Percentiles rank a stretch among this genome's conserved stretches.
phyloP scores from a whole-genome alignment of 2,797 vertebrate genomes.

The Adrianichthys oophorus region DNA sequence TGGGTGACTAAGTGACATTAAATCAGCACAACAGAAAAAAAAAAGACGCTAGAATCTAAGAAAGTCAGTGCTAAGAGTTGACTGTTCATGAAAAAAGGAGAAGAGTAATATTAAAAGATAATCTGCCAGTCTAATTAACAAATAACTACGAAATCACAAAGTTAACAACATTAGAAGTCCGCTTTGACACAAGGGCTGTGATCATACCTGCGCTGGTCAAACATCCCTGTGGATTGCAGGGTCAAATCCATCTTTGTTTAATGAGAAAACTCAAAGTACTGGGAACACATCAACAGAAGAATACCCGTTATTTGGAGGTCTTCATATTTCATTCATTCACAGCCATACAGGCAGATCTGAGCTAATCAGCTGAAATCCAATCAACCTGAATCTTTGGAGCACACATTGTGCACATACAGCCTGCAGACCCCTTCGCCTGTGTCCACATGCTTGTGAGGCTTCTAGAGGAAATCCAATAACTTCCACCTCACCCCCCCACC shows the following conservation, averaged over 20 bases:
- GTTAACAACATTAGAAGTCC: conserved; percentile 21
- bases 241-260: too few relatives aligned
- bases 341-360: conserved; percentile 6
- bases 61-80: neutral
- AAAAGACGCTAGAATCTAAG: conserved; percentile 18
- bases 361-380: conserved; percentile 6
- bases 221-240: neutral
- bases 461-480: conserved; percentile 36
- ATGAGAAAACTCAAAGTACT: neutral
- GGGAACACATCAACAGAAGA: too few relatives aligned
- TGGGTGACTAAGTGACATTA: conserved; percentile 24
- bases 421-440: conserved; percentile 15
- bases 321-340: conserved; percentile 11
- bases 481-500: too few relatives aligned
- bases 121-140: conserved; percentile 20
- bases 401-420: conserved; percentile 14
- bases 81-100: too few relatives aligned
- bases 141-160: conserved; percentile 23
- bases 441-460: conserved; percentile 33
- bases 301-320: neutral
- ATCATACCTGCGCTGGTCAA: neutral
- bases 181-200: neutral
- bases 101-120: neutral
- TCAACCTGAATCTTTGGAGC: conserved; percentile 11
- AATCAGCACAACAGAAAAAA: conserved; percentile 14